Percentiles rank a stretch among this genome's conserved stretches.
phyloP scores from a whole-genome alignment of 2,797 vertebrate species.

The Siniperca scherzeri region DNA sequence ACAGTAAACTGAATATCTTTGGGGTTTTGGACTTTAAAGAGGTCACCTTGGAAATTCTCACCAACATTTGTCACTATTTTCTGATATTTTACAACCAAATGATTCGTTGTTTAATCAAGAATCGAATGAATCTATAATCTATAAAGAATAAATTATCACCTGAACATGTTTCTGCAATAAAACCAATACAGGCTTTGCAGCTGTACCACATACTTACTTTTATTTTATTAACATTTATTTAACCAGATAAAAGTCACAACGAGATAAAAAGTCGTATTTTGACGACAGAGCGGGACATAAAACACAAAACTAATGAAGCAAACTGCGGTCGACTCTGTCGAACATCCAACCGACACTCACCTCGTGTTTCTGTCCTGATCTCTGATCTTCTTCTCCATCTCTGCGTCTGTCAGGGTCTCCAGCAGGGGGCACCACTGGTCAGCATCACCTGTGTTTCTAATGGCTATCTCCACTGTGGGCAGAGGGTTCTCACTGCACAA shows the following conservation, averaged over 20 bases:
- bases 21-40: no score
- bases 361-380: constrained; percentile 99
- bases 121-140: not conserved
- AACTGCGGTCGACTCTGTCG: no score
- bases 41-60: no score
- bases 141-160: not conserved
- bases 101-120: not conserved
- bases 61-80: not conserved
- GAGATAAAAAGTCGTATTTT: not conserved
- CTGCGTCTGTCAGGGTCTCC: constrained; percentile 95
- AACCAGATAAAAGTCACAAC: not conserved
- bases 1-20: no score
- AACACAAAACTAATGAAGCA: not conserved
- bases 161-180: not conserved
- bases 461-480: constrained; percentile 97
- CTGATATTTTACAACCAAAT: not conserved
- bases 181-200: not conserved
- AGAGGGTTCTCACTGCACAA: constrained; percentile 93
- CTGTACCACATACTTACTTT: not conserved
- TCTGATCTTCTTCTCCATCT: constrained; percentile 99
- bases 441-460: constrained; percentile 95
- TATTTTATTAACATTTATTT: not conserved
- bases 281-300: not conserved
- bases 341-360: constrained; percentile 72
- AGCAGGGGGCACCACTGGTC: constrained; percentile 99